Percentiles rank a stretch among this genome's conserved stretches.
These are phyloP conservation scores for Oscheius myriophilus DNA, from an alignment of 2,888 invertebrate species.

Conservation along the genomic window DNA sequence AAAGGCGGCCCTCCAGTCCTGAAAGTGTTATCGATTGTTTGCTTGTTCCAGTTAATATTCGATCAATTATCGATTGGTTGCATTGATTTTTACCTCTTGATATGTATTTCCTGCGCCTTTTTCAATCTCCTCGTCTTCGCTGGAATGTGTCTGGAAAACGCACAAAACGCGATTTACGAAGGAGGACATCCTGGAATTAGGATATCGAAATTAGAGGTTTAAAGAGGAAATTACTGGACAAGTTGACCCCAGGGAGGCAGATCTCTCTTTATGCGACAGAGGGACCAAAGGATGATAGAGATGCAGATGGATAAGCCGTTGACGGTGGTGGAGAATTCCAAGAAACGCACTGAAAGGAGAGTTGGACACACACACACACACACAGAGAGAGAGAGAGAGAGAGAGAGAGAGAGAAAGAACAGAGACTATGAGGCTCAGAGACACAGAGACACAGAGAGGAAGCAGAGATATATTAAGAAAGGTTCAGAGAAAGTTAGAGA, in stretches of 20 bases:
- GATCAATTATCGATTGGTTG: constrained; percentile 9
- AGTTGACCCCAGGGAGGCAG: constrained; percentile 67
- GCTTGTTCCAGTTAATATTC: not conserved
- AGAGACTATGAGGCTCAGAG: no score
- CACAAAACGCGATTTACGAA: constrained; percentile 66
- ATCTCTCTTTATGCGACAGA: constrained; percentile 53
- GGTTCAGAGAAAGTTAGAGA: no score
- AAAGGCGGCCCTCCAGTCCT: constrained; percentile 67
- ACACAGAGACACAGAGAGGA: no score
- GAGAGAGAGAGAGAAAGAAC: not conserved
- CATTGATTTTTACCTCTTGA: constrained; percentile 44
- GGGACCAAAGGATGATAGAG: constrained; percentile 57
- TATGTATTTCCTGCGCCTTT: constrained; percentile 50
- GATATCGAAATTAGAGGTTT: not conserved
- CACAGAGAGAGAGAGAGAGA: no score
- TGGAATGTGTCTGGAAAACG: constrained; percentile 59
- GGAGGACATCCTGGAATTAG: constrained; percentile 56
- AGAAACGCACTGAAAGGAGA: constrained; percentile 60
- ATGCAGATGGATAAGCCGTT: constrained; percentile 63
- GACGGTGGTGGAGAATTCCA: constrained; percentile 66
- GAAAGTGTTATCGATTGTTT: constrained; percentile 37
- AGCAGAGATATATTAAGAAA: no score
- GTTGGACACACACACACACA: no score
- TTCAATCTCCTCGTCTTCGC: constrained; percentile 62
- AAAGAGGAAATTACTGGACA: constrained; percentile 43